Percentiles rank a stretch among this genome's conserved stretches.
Conservation (phyloP, 1,140 invertebrate genomes). For the Probaryconus sp. region DNA sequence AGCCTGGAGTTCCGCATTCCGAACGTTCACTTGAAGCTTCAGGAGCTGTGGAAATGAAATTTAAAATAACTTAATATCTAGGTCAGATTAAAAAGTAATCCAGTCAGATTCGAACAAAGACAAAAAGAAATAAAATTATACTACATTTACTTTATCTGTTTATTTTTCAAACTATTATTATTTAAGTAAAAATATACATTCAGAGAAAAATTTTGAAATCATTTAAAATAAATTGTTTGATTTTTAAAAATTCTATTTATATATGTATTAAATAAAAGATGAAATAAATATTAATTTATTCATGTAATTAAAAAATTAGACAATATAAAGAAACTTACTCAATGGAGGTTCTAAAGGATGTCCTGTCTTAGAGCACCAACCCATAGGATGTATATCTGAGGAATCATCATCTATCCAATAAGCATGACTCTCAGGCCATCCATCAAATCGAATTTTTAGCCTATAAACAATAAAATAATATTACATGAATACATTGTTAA, state of each 20-base stretch:
- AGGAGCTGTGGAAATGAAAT: slow-evolving; percentile 74
- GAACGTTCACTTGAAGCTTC: slow-evolving; percentile 81
- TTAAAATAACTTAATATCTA: slow-evolving; percentile 18
- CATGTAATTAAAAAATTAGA: no score
- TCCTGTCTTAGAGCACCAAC: slow-evolving; percentile 92
- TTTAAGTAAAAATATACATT: no score
- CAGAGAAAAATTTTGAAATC: no score
- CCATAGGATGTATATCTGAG: slow-evolving; percentile 92
- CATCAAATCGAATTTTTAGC: slow-evolving; percentile 93
- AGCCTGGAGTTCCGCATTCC: slow-evolving; percentile 87
- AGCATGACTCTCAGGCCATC: slow-evolving; percentile 91
- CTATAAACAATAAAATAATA: slow-evolving; percentile 63
- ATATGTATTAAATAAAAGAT: background rate
- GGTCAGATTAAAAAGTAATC: slow-evolving; percentile 11
- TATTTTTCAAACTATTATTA: no score
- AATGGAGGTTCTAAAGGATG: slow-evolving; percentile 91
- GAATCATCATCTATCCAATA: slow-evolving; percentile 95
- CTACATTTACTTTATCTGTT: no score
- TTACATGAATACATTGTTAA: slow-evolving; percentile 6
- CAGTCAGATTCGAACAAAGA: background rate
- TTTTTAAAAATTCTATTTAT: no score
- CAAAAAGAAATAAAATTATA: background rate
- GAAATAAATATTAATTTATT: background rate
- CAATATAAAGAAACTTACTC: slow-evolving; percentile 77
- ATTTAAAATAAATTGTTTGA: no score